A percentile compares a stretch with the other conserved stretches of the same genome.
phyloP scores from a whole-genome alignment of 2,113 vertebrate genomes.

The Phocoena sinus region DNA sequence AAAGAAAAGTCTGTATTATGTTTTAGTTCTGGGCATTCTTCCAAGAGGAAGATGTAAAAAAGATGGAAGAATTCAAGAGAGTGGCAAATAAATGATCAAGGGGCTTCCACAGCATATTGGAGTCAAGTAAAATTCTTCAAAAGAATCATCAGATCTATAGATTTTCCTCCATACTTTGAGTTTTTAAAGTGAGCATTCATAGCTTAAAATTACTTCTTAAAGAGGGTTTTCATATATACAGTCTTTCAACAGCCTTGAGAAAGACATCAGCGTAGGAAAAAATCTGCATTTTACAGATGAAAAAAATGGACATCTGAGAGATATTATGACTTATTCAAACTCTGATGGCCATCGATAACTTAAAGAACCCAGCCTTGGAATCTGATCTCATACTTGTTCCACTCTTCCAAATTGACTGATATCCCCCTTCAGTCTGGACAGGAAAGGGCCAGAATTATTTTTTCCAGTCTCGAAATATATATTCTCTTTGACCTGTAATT shows the following conservation, averaged over 20 bases:
- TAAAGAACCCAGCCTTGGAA: neutral
- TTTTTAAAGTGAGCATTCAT: neutral
- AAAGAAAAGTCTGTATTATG: neutral
- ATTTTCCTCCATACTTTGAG: neutral
- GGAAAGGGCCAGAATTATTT: neutral
- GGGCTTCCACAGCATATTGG: neutral
- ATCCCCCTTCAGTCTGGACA: neutral
- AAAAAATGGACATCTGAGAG: conserved; percentile 1
- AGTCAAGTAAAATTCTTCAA: neutral
- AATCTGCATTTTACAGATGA: neutral
- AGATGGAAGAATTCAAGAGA: neutral
- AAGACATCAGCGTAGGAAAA: neutral
- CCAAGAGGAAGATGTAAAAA: neutral
- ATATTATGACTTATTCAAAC: neutral
- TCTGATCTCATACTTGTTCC: neutral
- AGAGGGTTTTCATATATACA: neutral
- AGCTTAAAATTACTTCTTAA: neutral
- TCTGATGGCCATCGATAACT: neutral
- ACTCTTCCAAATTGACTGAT: neutral
- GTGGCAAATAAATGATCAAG: neutral
- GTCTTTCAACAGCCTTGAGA: neutral
- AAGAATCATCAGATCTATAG: neutral
- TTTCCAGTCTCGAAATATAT: neutral
- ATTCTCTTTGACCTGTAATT: neutral
- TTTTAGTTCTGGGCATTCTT: neutral